Evolutionary conservation across 2,888 invertebrate genomes (phyloP).

Genomic region (Nephrotoma appendiculata): DNA sequence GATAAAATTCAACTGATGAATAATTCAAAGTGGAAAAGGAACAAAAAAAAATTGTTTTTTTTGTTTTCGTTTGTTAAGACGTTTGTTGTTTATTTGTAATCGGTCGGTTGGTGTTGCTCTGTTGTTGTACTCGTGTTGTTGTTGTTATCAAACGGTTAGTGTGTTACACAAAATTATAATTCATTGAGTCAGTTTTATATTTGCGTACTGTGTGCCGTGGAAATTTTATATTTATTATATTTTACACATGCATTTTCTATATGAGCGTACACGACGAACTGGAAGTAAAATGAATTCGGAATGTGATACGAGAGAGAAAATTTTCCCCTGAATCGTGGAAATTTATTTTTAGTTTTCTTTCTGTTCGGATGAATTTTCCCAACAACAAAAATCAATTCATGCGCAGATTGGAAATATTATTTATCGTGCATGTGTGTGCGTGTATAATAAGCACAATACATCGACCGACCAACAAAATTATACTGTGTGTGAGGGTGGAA

Average conservation of each 20-base stretch:
- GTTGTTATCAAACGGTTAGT: neutral
- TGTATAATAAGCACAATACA: neutral
- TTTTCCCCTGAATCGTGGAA: neutral
- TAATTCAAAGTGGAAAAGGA: neutral
- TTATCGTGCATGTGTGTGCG: neutral
- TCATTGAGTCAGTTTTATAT: neutral
- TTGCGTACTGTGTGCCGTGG: neutral
- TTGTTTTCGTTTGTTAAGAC: neutral
- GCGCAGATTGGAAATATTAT: neutral
- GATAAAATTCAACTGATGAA: neutral
- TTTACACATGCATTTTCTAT: neutral
- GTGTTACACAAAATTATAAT: neutral
- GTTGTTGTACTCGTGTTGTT: neutral
- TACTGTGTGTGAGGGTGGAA: neutral
- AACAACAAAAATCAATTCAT: neutral
- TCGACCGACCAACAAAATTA: neutral
- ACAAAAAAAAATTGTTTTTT: neutral
- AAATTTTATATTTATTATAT: neutral
- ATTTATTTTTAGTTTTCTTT: neutral
- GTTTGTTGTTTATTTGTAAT: neutral
- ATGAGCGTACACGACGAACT: neutral
- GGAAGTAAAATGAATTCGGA: neutral
- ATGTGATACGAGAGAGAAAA: neutral
- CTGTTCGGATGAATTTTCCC: neutral
- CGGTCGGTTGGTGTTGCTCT: neutral